Base-by-base conservation (phyloP, 2,797 vertebrate species). In the Ctenopoma kingsleyae region DNA sequence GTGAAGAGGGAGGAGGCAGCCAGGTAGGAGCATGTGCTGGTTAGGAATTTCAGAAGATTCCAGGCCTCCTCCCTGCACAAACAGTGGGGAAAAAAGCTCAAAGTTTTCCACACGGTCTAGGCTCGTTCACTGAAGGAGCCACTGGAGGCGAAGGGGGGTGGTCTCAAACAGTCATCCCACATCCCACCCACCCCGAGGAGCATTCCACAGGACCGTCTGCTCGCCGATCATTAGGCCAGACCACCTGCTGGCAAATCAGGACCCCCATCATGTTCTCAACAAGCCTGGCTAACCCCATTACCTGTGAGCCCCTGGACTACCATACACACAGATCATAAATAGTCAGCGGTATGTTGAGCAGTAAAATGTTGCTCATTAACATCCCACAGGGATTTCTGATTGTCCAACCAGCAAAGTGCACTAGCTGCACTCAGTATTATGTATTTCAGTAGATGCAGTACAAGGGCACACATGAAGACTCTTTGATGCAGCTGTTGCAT, bases 21-120 rank as follows among this genome's bases (percentile, higher is more conserved):
- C 82, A 81, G 85, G 80, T 84, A 86, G 73, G 82, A 79, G 77
- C 75, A 79, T 61, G 78, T 65, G 74, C 80, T 78, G 86, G 76
- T 79, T 60, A 77, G 80, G 78, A 85, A 92, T 90, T 91, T 82
- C 82, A 73, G 80, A 4, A 35, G 22, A 83, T 60, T 78, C 57
- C 40, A 10, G 51, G 64, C 68, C 93, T 88, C 91, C 91, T 93
- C 92, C 93, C 83, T 93, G 73, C 59, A 88, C 91, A 93, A 94
- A 93, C 88, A 94, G 81, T 63, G 63, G 50, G 19, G 9, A 71
- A 81, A 70, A 84, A 76, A 78, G 60, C 61, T 74, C 80, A 60
- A 65, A 41, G 58, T 80, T 81, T 87, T 86, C 76, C 46, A 6
- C 54, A 55, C 81, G 74, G 84, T 73, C 78, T 25, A 11, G 65